phyloP scores from a whole-genome alignment of 2,888 invertebrate species.

The Ctenicera cuprea region DNA sequence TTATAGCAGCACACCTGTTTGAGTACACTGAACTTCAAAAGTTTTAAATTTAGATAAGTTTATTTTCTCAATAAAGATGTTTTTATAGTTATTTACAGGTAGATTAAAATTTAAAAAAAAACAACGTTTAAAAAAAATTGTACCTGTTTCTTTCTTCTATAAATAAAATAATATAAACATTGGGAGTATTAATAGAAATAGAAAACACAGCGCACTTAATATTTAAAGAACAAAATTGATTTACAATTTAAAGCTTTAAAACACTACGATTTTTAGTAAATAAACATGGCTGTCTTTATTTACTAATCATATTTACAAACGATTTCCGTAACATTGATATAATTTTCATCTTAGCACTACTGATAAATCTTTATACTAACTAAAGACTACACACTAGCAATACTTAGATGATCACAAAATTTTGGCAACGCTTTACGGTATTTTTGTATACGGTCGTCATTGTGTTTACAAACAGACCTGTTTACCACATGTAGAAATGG shows the following conservation, averaged over 20 bases:
- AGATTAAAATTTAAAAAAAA: background rate
- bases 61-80: constrained; percentile 4
- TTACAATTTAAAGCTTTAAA: too few species aligned
- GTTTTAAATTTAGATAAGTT: background rate
- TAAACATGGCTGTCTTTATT: constrained; percentile 65
- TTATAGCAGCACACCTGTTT: constrained; percentile 6
- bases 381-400: constrained; percentile 11
- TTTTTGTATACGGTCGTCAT: background rate
- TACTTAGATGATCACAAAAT: constrained; percentile 24
- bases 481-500: constrained; percentile 11
- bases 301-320: constrained; percentile 53
- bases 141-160: too few species aligned
- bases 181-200: too few species aligned
- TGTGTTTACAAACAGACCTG: constrained; percentile 18
- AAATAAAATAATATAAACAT: too few species aligned
- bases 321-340: constrained; percentile 12
- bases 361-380: constrained; percentile 14
- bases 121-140: too few species aligned
- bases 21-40: constrained; percentile 14
- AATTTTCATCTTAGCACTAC: constrained; percentile 8
- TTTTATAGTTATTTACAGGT: background rate
- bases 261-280: constrained; percentile 58
- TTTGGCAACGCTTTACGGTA: constrained; percentile 20
- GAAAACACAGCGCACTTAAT: background rate
- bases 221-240: background rate